Percentiles rank a stretch among this genome's conserved stretches.
Conservation (phyloP, 2,888 invertebrate species). For the Catocala nupta region DNA sequence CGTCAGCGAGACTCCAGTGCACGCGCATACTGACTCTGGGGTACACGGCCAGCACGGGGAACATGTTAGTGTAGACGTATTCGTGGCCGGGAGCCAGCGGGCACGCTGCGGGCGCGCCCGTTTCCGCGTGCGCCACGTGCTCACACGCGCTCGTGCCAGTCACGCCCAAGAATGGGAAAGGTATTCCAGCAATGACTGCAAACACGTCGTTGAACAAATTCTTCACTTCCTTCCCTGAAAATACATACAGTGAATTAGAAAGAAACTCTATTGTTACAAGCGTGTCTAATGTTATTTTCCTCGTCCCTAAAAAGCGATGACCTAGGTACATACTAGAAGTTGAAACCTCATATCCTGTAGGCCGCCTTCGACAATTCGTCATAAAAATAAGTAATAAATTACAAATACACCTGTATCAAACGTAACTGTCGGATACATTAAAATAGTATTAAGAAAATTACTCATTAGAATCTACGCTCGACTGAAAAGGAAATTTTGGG, state of each 20-base stretch:
- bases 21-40: constrained; percentile 84
- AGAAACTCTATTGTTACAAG: no score
- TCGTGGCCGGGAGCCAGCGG: constrained; percentile 88
- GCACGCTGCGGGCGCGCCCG: constrained; percentile 86
- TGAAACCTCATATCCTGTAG: no score
- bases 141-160: constrained; percentile 89
- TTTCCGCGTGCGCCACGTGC: constrained; percentile 66
- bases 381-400: no score
- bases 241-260: not conserved
- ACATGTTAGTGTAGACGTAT: constrained; percentile 89
- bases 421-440: no score
- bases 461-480: no score
- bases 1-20: constrained; percentile 87
- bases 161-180: constrained; percentile 91
- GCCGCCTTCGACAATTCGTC: no score
- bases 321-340: no score
- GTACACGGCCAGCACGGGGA: constrained; percentile 81
- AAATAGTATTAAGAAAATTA: no score
- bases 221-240: constrained; percentile 80
- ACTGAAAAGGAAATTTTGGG: no score
- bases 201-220: constrained; percentile 87
- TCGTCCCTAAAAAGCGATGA: no score
- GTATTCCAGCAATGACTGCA: constrained; percentile 82
- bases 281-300: no score
- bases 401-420: no score